Evolutionary conservation across 1,140 invertebrate genomes (phyloP), one percentile per base, ranked within the genome.

Genomic region (Halesus radiatus): DNA sequence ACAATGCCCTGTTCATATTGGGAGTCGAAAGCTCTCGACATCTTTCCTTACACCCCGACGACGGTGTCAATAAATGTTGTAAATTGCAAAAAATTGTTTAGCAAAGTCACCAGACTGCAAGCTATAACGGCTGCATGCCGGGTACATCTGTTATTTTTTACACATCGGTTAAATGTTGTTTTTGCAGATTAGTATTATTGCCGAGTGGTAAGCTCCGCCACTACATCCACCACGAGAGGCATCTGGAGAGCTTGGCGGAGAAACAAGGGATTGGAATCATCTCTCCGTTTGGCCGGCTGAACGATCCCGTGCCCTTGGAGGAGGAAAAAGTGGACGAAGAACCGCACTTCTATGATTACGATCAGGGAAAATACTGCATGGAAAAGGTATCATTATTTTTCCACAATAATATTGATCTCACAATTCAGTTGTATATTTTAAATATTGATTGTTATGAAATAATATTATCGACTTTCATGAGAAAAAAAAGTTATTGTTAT

Each of bases 351-450:
- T 92, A 94, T 82, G 94, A 95, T 85, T 95, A 95, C 85, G 87
- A 89, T 15, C 92, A 92, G 77, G 93, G 93, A 29, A 92, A 93
- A 87, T 96, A 96, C 85, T 96, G 95, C 84, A 89, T 94, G 68
- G 95, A 96, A 84, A 95, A 94, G 88, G 94, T 94, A 86, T 37
- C 45, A 64, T 45, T 45, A 45, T 45, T 10, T 45, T 45, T 45
- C 37, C 37, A 13, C 37, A 29, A 2, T 3, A 3, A 29, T 29
- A 29, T 29, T 29, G 26, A 29, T 29, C 5, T 29, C 26, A 29
- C 26, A 29, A 5, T 5, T 29, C 26, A 29, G 26, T 5, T 29
- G 26, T 29, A 29, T 29, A 29, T 29, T 29, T 29, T 29, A 29
- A 29, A 29, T 29, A 29, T 29, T 29, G 26, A 29, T n/a, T n/a